These are phyloP conservation scores for Rhingia campestris DNA, from an alignment of 2,888 invertebrate species.

Conservation along the genomic window DNA sequence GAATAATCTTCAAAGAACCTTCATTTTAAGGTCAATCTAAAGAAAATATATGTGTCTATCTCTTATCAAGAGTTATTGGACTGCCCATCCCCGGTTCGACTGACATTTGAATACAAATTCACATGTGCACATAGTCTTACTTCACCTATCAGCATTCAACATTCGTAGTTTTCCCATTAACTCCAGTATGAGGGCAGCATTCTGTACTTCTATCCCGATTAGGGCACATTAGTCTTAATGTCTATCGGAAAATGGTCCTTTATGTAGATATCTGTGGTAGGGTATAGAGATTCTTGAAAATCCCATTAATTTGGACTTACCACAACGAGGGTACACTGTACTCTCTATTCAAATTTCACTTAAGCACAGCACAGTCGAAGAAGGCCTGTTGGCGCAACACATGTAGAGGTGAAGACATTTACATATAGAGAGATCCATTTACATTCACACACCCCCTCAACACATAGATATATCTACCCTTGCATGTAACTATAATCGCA, in stretches of 20 bases:
- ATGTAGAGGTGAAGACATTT: conserved; percentile 54
- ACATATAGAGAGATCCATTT: conserved; percentile 65
- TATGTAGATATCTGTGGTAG: conserved; percentile 16
- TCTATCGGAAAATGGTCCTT: conserved; percentile 21
- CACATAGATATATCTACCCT: not conserved
- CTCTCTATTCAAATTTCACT: conserved; percentile 63
- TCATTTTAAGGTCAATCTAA: not conserved
- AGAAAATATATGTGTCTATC: not conserved
- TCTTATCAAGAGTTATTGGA: not conserved
- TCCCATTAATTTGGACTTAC: conserved; percentile 47
- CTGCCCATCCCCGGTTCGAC: no score
- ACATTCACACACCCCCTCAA: conserved; percentile 24
- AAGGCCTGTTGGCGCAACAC: conserved; percentile 14
- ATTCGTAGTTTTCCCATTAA: conserved; percentile 3
- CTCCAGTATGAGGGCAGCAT: not conserved
- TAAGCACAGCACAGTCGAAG: conserved; percentile 20
- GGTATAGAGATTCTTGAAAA: conserved; percentile 16
- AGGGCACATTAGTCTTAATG: conserved; percentile 47
- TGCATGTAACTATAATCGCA: conserved; percentile 44
- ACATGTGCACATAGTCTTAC: not conserved
- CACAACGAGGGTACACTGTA: conserved; percentile 1
- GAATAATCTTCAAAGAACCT: not conserved
- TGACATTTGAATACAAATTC: conserved; percentile 5
- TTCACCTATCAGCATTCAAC: not conserved
- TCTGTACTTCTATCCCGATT: not conserved